Conservation (phyloP, 2,797 vertebrate species). For the Eulemur albifrons region DNA sequence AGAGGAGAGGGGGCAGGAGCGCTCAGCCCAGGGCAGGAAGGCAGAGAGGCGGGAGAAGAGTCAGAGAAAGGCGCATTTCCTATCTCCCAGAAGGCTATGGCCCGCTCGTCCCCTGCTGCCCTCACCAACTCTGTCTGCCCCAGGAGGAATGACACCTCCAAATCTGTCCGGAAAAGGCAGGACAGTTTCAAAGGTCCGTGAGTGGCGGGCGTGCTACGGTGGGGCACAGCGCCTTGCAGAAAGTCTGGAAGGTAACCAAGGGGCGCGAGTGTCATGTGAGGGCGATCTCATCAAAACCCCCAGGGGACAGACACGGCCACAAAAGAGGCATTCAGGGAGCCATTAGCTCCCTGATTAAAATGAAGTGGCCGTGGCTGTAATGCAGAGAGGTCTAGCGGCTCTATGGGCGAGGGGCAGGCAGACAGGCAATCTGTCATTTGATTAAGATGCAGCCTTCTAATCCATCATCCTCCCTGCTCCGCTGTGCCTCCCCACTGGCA, state of each 20-base stretch:
- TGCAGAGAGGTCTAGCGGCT: background rate
- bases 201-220: background rate
- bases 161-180: background rate
- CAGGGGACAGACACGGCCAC: background rate
- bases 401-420: background rate
- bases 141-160: accelerated
- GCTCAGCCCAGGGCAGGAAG: background rate
- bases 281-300: background rate
- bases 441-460: background rate
- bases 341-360: background rate
- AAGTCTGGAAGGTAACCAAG: background rate
- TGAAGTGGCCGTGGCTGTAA: background rate
- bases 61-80: background rate
- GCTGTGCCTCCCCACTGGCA: background rate
- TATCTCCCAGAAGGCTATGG: background rate
- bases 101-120: background rate
- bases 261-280: background rate
- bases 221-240: background rate
- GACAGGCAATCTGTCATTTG: background rate
- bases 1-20: background rate
- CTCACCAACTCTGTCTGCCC: background rate
- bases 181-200: background rate
- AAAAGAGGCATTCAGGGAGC: background rate
- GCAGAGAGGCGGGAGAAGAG: background rate
- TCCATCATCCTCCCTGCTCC: background rate